Evolutionary conservation across 2,113 vertebrate genomes (phyloP), one percentile per base, ranked within the genome.

Genomic region (Damaliscus lunatus): DNA sequence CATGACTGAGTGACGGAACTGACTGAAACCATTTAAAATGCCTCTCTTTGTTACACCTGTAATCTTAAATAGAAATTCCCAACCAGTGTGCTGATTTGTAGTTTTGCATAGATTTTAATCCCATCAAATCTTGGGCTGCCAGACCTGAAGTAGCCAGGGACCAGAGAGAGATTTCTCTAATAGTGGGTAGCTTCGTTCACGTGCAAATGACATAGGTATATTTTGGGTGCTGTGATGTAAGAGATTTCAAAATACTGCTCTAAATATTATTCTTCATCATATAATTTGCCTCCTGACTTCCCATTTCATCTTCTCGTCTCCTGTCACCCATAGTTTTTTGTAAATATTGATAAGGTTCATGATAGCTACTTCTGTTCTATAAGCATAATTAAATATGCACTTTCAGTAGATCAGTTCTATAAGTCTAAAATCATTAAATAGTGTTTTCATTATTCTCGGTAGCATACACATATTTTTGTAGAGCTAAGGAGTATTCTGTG

Each of bases 371-470:
- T 53, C 7, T n/a, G 2, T 59, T 96, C 23, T 91, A 40, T 67
- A 78, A 43, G n/a, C 9, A 50, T 78, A 91, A 84, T 91, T 57
- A 94, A 88, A 83, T 29, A 91, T 31, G 13, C 5, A 36, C 59
- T 31, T 27, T 88, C 9, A 40, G 23, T 88, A 71, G 16, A 89
- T 59, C 1, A 3, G 60, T 94, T 52, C 23, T 12, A 1, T 88
- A 71, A 92, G 43, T 60, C 78, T 81, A 89, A 84, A 91, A 89
- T 85, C 13, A 36, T 88, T 80, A 90, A 64, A 5, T 3, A 48
- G 15, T 59, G 43, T 52, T 67, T 43, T 48, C 6, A n/a, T n/a
- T 46, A 82, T 46, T 64, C 46, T 50, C 0, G 36, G 2, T 71
- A 71, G 13, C 12, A 43, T 31, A 27, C 17, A 43, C 17, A 46